These are phyloP conservation scores for Rhinichthys klamathensis DNA, from an alignment of 2,113 vertebrate genomes.

Conservation along the genomic window DNA sequence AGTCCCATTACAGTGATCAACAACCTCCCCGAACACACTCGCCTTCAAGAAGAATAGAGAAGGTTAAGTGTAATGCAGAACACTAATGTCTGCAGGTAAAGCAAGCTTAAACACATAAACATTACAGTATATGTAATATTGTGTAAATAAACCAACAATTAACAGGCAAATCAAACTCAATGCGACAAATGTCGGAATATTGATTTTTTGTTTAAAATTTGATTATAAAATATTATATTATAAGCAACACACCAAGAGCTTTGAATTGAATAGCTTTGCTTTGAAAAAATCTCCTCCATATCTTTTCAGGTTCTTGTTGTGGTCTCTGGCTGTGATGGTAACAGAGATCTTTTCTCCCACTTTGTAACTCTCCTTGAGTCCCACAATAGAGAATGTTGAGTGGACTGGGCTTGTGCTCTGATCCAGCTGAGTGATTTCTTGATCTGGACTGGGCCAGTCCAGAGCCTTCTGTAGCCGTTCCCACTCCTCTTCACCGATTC, in stretches of 20 bases:
- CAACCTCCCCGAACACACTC: conserved; percentile 25
- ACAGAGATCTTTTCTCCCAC: neutral
- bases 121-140: too few species aligned
- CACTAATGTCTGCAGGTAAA: too few species aligned
- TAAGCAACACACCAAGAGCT: neutral
- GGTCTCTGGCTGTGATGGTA: conserved; percentile 8
- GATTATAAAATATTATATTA: neutral
- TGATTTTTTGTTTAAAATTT: too few species aligned
- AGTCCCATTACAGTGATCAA: conserved; percentile 45
- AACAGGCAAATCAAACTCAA: too few species aligned
- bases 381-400: conserved; percentile 8
- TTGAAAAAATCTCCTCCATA: conserved; percentile 2
- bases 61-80: neutral
- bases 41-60: neutral
- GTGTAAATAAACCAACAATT: too few species aligned
- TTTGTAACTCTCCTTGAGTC: neutral
- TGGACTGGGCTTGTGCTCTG: conserved; percentile 8
- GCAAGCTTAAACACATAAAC: too few species aligned
- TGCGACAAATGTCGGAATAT: too few species aligned
- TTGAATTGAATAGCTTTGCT: conserved; percentile 1
- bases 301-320: conserved; percentile 1
- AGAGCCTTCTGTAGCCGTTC: neutral
- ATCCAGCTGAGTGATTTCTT: neutral
- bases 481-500: conserved; percentile 15
- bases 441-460: neutral